Evolutionary conservation across 2,797 vertebrate genomes (phyloP).

Genomic region (Propithecus deckenii): DNA sequence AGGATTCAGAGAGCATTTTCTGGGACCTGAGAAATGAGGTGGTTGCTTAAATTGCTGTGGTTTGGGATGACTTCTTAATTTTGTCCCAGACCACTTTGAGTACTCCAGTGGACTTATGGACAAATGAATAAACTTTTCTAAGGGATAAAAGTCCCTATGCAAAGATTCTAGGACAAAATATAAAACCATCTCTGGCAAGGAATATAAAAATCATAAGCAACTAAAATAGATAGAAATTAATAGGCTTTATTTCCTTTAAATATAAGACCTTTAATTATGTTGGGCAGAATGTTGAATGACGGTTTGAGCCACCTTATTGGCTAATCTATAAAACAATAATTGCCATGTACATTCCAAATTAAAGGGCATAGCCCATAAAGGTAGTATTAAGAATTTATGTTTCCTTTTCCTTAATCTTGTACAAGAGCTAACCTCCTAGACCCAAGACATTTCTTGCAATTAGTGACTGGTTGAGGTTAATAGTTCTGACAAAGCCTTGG

Average conservation of each 20-base stretch:
- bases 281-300: constrained; percentile 44
- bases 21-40: background rate
- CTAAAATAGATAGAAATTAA: constrained; percentile 37
- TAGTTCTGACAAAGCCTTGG: constrained; percentile 69
- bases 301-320: constrained; percentile 60
- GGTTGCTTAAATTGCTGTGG: background rate
- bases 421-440: constrained; percentile 70
- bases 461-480: constrained; percentile 80
- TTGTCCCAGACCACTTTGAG: background rate
- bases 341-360: constrained; percentile 65
- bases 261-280: constrained; percentile 51
- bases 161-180: background rate
- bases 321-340: constrained; percentile 61
- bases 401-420: constrained; percentile 51
- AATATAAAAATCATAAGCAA: constrained; percentile 50
- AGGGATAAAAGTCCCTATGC: background rate
- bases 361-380: constrained; percentile 66
- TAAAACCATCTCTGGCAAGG: background rate
- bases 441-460: constrained; percentile 74
- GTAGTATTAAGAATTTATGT: constrained; percentile 69
- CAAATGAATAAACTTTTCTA: background rate
- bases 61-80: background rate
- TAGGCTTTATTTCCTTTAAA: constrained; percentile 45
- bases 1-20: background rate
- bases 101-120: background rate